Conservation (phyloP, 1,140 invertebrate genomes). For the Ptiloglossa arizonensis region DNA sequence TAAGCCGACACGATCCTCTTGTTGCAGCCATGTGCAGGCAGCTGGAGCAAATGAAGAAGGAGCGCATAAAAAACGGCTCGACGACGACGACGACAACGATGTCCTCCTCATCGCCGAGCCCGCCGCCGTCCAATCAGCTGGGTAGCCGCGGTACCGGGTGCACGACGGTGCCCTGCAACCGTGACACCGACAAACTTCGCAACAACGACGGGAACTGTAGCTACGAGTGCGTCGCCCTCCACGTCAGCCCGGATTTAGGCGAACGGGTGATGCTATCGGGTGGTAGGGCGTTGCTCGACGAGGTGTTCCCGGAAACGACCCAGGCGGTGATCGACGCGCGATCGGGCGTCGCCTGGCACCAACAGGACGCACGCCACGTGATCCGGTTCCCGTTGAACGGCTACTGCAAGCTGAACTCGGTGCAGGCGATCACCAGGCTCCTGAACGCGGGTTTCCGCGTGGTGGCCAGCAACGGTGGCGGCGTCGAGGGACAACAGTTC, state of each 20-base stretch:
- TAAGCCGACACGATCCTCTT: not conserved
- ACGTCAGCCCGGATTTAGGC: conserved; percentile 94
- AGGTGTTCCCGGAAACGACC: conserved; percentile 93
- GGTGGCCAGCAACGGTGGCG: conserved; percentile 92
- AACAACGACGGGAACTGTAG: conserved; percentile 75
- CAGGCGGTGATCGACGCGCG: conserved; percentile 92
- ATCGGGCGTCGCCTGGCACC: conserved; percentile 91
- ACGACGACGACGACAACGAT: conserved; percentile 48
- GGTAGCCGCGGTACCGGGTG: conserved; percentile 57
- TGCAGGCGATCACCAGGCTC: conserved; percentile 93
- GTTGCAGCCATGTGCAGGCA: conserved; percentile 88
- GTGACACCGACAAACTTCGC: conserved; percentile 68
- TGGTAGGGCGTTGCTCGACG: conserved; percentile 89
- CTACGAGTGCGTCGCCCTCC: conserved; percentile 93
- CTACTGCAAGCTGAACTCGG: conserved; percentile 95
- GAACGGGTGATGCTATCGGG: conserved; percentile 93
- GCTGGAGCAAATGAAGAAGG: conserved; percentile 89
- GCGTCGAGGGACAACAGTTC: conserved; percentile 95
- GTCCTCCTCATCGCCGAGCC: conserved; percentile 72
- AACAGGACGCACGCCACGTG: conserved; percentile 91
- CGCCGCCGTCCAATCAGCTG: conserved; percentile 58
- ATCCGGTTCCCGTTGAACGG: conserved; percentile 95
- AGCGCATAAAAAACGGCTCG: conserved; percentile 85
- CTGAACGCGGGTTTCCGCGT: conserved; percentile 92
- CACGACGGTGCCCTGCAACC: conserved; percentile 54